Conservation (phyloP, 2,797 vertebrate genomes). For the Euphonia xanthogaster region DNA sequence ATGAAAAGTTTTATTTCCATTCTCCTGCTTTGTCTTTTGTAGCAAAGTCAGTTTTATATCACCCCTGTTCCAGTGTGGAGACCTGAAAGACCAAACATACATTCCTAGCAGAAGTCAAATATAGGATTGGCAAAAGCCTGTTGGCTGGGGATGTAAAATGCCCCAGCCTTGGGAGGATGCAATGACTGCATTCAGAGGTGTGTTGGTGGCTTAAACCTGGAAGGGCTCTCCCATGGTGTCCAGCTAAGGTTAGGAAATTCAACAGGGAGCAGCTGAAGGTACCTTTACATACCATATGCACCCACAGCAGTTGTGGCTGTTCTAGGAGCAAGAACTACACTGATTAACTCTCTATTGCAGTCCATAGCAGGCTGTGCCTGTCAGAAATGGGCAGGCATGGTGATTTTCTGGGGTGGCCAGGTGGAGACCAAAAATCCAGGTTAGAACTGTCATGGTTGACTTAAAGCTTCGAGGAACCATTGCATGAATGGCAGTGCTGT, state of each 20-base stretch:
- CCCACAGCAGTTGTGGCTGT: background rate
- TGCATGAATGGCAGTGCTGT: background rate
- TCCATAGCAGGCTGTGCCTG: background rate
- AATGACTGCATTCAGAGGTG: background rate
- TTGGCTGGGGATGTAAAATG: background rate
- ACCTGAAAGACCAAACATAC: background rate
- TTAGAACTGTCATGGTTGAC: background rate
- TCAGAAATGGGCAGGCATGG: background rate
- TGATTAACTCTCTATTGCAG: background rate
- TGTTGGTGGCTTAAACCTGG: background rate
- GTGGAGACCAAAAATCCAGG: background rate
- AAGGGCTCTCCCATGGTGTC: background rate
- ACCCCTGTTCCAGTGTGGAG: background rate
- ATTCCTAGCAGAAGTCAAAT: background rate
- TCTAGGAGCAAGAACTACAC: background rate
- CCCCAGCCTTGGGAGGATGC: background rate
- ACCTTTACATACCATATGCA: fast-evolving
- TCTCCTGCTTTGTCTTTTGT: background rate
- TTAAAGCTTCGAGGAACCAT: background rate
- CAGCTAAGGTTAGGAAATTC: background rate
- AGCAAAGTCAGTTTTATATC: background rate
- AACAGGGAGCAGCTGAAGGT: background rate
- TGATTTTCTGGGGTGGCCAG: background rate
- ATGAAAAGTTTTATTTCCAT: background rate
- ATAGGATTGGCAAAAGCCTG: fast-evolving